phyloP scores from a whole-genome alignment of 2,113 vertebrate species.

The Bubo scandiacus region DNA sequence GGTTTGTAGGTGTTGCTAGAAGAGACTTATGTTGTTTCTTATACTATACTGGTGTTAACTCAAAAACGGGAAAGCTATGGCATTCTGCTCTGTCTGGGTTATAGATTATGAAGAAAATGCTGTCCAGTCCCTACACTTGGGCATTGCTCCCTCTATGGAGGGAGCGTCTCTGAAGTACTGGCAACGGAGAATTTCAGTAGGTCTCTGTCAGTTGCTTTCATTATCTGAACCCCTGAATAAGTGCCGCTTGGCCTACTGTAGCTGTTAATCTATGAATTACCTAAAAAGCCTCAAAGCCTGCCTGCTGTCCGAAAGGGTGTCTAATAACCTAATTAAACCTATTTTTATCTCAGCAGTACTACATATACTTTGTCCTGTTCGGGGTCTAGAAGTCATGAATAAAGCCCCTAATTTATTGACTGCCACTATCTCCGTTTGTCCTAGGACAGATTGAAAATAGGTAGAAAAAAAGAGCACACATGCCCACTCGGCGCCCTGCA shows the following conservation, averaged over 20 bases:
- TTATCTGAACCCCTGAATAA: fast-evolving
- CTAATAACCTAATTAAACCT: too few species aligned
- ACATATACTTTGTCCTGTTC: fast-evolving
- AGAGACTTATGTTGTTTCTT: background rate
- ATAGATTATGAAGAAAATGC: background rate
- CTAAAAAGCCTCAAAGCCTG: background rate
- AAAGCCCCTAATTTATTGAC: fast-evolving
- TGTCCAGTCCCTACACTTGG: fast-evolving
- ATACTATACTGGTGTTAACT: fast-evolving
- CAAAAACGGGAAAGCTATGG: background rate
- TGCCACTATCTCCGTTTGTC: background rate
- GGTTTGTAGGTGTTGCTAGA: background rate
- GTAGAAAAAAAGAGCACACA: fast-evolving
- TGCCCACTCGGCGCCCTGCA: too few species aligned
- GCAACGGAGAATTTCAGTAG: fast-evolving
- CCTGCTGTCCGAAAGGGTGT: background rate
- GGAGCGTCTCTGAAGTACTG: too few species aligned
- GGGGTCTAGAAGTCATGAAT: background rate
- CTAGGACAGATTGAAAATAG: fast-evolving
- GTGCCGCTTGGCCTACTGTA: background rate
- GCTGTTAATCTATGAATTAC: background rate
- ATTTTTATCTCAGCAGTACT: background rate
- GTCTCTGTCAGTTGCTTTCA: fast-evolving
- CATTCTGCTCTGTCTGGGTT: fast-evolving
- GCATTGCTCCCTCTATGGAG: fast-evolving